A percentile compares a stretch with the other conserved stretches of the same genome.
These are phyloP conservation scores for Pangasius sanitwongsei DNA, from an alignment of 2,797 vertebrate genomes.

Conservation along the genomic window DNA sequence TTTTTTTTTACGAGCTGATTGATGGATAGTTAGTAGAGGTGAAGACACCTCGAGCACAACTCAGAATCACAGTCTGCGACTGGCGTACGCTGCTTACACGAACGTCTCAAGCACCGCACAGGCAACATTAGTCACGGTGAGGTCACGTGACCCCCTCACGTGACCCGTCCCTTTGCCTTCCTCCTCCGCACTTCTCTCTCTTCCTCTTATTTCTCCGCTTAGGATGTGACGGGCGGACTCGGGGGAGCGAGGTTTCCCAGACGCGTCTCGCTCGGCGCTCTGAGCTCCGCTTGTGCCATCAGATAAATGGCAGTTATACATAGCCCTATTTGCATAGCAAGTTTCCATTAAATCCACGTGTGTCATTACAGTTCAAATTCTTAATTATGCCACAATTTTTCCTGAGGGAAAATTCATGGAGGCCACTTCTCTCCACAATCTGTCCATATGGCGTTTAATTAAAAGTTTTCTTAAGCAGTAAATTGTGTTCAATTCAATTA, in stretches of 20 bases:
- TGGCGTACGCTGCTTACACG: constrained; percentile 29
- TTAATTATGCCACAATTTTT: constrained; percentile 83
- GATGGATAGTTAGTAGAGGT: neutral
- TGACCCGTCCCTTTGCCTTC: constrained; percentile 40
- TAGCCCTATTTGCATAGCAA: constrained; percentile 77
- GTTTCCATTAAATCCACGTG: constrained; percentile 80
- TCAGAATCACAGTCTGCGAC: constrained; percentile 17
- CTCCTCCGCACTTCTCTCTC: constrained; percentile 45
- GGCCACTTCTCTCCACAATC: constrained; percentile 81
- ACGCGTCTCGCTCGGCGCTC: constrained; percentile 58
- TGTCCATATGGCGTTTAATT: constrained; percentile 86
- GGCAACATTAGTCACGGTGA: constrained; percentile 37
- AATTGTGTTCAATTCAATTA: constrained; percentile 87
- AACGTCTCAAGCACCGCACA: neutral
- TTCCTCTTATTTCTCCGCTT: constrained; percentile 53
- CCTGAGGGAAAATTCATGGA: constrained; percentile 78
- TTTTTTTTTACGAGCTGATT: neutral
- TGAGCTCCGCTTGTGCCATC: constrained; percentile 65
- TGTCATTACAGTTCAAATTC: constrained; percentile 86
- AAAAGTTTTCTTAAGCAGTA: constrained; percentile 87
- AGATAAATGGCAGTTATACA: constrained; percentile 75
- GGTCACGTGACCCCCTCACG: constrained; percentile 55
- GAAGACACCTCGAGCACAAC: constrained; percentile 18
- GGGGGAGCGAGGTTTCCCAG: constrained; percentile 65
- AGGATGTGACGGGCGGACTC: constrained; percentile 21